Conservation (phyloP, 1,140 invertebrate species). For the Lordiphosa stackelbergi region DNA sequence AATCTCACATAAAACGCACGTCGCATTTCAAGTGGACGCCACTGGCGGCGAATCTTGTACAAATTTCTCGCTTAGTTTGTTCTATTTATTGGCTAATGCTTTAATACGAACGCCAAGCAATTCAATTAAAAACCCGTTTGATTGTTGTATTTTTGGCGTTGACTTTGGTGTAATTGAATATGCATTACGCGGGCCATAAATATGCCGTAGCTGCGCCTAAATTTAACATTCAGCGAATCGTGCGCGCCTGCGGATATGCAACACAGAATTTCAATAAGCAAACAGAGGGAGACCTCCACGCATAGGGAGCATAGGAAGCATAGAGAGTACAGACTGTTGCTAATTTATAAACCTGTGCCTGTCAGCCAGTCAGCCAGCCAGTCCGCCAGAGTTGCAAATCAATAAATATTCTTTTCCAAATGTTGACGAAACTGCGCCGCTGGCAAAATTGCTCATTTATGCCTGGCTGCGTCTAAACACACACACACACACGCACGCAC, state of each 20-base stretch:
- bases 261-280: constrained; percentile 73
- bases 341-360: constrained; percentile 65
- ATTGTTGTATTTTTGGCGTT: constrained; percentile 21
- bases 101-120: constrained; percentile 36
- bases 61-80: constrained; percentile 33
- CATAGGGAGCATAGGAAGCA: neutral
- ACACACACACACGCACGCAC: constrained; percentile 12
- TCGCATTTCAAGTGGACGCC: constrained; percentile 45
- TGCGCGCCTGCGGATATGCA: constrained; percentile 73
- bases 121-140: constrained; percentile 61
- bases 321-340: constrained; percentile 40
- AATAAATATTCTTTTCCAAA: constrained; percentile 68
- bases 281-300: constrained; percentile 26
- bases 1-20: constrained; percentile 40
- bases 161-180: constrained; percentile 52
- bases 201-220: constrained; percentile 30
- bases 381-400: constrained; percentile 58
- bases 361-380: constrained; percentile 25
- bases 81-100: constrained; percentile 31
- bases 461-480: constrained; percentile 61
- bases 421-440: constrained; percentile 66
- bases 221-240: constrained; percentile 64
- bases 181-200: constrained; percentile 59
- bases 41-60: constrained; percentile 20
- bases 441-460: constrained; percentile 69